phyloP scores from a whole-genome alignment of 2,113 vertebrate species.

The Anoura caudifer region DNA sequence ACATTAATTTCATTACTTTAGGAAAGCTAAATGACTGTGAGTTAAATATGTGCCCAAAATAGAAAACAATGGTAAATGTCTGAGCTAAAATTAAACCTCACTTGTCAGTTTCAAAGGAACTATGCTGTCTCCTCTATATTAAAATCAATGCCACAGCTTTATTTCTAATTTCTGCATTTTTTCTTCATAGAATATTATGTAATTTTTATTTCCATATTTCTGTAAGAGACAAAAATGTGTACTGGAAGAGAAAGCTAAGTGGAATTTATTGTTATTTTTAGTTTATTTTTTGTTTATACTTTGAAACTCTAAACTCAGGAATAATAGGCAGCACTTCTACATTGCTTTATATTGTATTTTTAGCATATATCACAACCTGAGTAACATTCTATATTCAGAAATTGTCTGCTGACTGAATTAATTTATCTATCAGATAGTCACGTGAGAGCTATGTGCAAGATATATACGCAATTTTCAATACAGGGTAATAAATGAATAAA shows the following conservation, averaged over 20 bases:
- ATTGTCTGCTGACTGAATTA: neutral
- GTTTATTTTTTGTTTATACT: neutral
- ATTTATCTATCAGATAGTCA: neutral
- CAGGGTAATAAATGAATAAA: neutral
- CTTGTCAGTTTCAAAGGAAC: neutral
- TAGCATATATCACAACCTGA: neutral
- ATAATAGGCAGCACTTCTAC: neutral
- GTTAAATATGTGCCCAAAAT: neutral
- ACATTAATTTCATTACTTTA: neutral
- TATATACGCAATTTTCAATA: neutral
- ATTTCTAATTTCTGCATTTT: neutral
- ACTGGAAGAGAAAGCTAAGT: neutral
- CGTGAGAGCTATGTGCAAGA: neutral
- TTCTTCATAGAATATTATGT: neutral
- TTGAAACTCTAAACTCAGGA: neutral
- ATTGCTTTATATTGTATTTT: neutral
- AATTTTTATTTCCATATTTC: neutral
- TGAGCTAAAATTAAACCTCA: neutral
- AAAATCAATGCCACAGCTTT: neutral
- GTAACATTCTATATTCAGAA: neutral
- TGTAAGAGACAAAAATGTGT: neutral
- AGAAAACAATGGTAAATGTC: neutral
- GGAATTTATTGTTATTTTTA: neutral
- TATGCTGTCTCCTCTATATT: rapidly evolving
- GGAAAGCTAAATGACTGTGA: neutral